Base-by-base conservation (phyloP, 1,140 invertebrate genomes). In the Papilio helenus region DNA sequence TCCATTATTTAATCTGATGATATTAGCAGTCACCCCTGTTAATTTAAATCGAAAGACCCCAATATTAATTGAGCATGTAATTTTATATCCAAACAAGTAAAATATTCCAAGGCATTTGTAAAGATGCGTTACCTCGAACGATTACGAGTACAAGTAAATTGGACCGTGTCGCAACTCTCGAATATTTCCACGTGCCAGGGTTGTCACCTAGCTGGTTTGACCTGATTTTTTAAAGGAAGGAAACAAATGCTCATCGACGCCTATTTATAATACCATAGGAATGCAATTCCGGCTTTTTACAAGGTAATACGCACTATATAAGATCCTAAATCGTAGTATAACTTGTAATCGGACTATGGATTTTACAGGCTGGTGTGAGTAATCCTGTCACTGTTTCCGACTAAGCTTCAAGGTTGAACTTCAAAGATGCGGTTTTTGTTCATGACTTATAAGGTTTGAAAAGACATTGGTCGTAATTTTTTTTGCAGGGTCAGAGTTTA, bases 81-180 rank as follows among this genome's bases (percentile, higher is more conserved):
- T 61, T 61, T 12, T 55, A 18, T 5, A 18, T 55, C 51, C 51
- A 55, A 0, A 55, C 46, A 14, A 3, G 46, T 49, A n/a, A 49
- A 49, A 49, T 49, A 3, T 49, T 49, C 51, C 51, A 18, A 55
- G 58, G 20, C 58, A 26, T 23, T 65, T 65, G 23, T 65, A 26
- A 65, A 65, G 61, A 65, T 65, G 61, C 61, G 61, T 65, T 65
- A 65, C 61, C 61, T 65, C 61, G 61, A 65, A 26, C 61, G 23
- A 29, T 68, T 68, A 68, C 23, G 61, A 68, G 29, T 29, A 68
- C 10, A 26, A 68, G 26, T 29, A 68, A 68, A 68, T 68, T 68
- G 61, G 5, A 29, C 61, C 61, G 14, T 68, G 61, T 68, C 61
- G 61, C 61, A 68, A 68, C 61, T 34, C 61, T 68, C 61, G 26